These are phyloP conservation scores for Anaspis maculata DNA, from an alignment of 2,888 invertebrate genomes.

Conservation along the genomic window DNA sequence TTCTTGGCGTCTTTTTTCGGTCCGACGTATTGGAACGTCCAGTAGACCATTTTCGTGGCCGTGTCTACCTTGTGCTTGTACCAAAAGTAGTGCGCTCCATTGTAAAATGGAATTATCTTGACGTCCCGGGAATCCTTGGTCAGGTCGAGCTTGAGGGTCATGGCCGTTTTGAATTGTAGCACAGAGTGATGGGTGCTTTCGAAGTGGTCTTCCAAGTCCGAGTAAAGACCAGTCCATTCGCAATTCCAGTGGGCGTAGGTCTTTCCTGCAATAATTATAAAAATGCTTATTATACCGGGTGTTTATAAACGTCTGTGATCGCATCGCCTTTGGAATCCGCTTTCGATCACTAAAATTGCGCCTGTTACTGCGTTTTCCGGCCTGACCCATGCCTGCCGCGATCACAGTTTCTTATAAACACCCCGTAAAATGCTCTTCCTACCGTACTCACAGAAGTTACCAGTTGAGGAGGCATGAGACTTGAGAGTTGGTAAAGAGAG, in stretches of 20 bases:
- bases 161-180: constrained; percentile 21
- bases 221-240: constrained; percentile 27
- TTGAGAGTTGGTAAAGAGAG: too few relatives aligned
- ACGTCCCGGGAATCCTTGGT: constrained; percentile 21
- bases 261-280: too few relatives aligned
- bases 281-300: too few relatives aligned
- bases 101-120: constrained; percentile 30
- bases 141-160: constrained; percentile 21
- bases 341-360: too few relatives aligned
- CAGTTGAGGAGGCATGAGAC: too few relatives aligned
- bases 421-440: too few relatives aligned
- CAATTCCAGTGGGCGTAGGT: constrained; percentile 32
- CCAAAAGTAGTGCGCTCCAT: constrained; percentile 32
- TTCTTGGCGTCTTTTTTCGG: constrained; percentile 25
- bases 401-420: too few relatives aligned
- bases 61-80: constrained; percentile 31
- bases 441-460: too few relatives aligned
- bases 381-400: too few relatives aligned
- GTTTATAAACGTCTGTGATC: too few relatives aligned
- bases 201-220: constrained; percentile 30
- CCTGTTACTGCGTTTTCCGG: too few relatives aligned
- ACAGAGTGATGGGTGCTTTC: constrained; percentile 24
- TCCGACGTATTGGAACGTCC: constrained; percentile 33
- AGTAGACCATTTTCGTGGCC: constrained; percentile 24
- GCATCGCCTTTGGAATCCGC: too few relatives aligned